These are phyloP conservation scores for Pseudopleuronectes americanus DNA, from an alignment of 2,797 vertebrate genomes.

Conservation along the genomic window DNA sequence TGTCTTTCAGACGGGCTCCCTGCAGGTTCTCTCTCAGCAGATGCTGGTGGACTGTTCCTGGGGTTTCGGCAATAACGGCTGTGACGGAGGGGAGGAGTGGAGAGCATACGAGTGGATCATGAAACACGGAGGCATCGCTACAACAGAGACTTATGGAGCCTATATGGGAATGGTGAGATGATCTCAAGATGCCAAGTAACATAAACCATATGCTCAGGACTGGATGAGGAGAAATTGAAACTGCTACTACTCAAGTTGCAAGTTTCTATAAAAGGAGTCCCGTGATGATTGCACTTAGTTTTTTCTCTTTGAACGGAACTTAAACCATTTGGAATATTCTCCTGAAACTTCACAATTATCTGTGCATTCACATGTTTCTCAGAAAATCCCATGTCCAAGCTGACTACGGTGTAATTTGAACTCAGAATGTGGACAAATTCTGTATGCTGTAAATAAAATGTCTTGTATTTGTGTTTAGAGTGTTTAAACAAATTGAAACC, in stretches of 20 bases:
- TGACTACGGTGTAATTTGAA: too few species aligned
- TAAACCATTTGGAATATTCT: too few species aligned
- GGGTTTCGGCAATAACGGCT: slow-evolving; percentile 88
- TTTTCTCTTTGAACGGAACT: not conserved
- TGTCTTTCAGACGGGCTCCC: slow-evolving; percentile 76
- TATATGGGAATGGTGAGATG: slow-evolving; percentile 86
- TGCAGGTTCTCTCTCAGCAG: slow-evolving; percentile 87
- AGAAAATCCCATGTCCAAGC: too few species aligned
- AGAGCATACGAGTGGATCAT: slow-evolving; percentile 87
- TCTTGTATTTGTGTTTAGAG: too few species aligned
- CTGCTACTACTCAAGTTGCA: not conserved
- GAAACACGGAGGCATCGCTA: slow-evolving; percentile 87
- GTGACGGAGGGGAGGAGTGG: slow-evolving; percentile 88
- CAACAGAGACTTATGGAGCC: slow-evolving; percentile 82
- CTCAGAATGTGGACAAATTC: too few species aligned
- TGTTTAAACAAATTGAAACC: too few species aligned
- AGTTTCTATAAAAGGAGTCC: slow-evolving; percentile 11
- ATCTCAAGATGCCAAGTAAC: not conserved
- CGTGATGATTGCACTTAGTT: slow-evolving; percentile 5
- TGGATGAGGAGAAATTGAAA: not conserved
- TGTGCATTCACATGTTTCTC: too few species aligned
- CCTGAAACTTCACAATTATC: too few species aligned
- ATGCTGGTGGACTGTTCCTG: slow-evolving; percentile 87
- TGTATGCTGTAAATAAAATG: too few species aligned
- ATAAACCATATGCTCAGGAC: not conserved